Evolutionary conservation across 2,113 vertebrate species (phyloP).

Genomic region (Hystrix brachyura): DNA sequence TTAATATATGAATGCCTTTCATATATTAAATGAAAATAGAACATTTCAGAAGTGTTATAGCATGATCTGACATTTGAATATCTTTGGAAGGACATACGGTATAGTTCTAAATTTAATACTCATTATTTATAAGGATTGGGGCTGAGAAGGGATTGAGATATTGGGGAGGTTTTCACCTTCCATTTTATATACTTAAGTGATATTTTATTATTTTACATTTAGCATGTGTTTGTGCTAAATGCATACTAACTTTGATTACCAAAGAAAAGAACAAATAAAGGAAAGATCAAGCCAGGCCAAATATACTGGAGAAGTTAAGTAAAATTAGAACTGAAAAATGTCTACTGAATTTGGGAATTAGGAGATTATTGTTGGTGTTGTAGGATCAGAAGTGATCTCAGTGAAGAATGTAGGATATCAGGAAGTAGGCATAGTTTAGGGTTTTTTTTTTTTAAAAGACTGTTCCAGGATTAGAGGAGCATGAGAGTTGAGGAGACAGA

Average conservation of each 20-base stretch:
- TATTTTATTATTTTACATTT: slow-evolving; percentile 43
- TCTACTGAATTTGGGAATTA: slow-evolving; percentile 40
- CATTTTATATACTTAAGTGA: slow-evolving; percentile 4
- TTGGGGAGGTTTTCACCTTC: neutral
- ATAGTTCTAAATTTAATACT: slow-evolving; percentile 13
- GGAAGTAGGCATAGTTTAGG: neutral
- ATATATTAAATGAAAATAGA: slow-evolving; percentile 48
- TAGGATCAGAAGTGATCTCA: slow-evolving; percentile 37
- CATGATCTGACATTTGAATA: neutral
- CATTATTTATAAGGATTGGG: neutral
- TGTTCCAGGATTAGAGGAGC: neutral
- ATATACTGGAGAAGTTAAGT: neutral
- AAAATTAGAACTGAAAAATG: slow-evolving; percentile 43
- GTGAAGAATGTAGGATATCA: slow-evolving; percentile 32
- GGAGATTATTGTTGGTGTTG: slow-evolving; percentile 7
- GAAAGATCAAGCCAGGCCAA: slow-evolving; percentile 6
- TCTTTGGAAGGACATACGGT: neutral
- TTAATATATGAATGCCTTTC: slow-evolving; percentile 44
- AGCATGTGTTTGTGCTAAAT: neutral
- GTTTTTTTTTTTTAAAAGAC: neutral
- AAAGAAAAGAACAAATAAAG: slow-evolving; percentile 42
- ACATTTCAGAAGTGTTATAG: slow-evolving; percentile 29
- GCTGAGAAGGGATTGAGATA: neutral
- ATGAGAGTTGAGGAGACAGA: neutral
- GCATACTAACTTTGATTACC: neutral